Evolutionary conservation across 2,113 vertebrate species (phyloP), one percentile per base, ranked within the genome.

Genomic region (Caloenas nicobarica): DNA sequence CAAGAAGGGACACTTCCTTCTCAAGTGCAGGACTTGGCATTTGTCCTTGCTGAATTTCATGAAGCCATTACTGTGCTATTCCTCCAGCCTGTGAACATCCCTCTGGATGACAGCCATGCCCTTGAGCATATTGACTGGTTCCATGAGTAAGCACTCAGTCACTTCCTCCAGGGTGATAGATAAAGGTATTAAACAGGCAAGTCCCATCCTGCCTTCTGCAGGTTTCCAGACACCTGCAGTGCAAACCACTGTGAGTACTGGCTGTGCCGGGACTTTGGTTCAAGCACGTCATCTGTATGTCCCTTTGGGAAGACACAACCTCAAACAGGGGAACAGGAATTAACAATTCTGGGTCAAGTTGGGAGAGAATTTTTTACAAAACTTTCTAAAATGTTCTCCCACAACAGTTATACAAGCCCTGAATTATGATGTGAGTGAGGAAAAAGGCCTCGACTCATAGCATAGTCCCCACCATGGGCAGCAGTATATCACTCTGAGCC

Each of bases 251-350:
- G 16, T 7, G 10, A 44, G 7, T 28, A 14, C 57, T 86, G 61
- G 23, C 36, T 58, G 46, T 9, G 0, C 23, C 44, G 26, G 12
- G 29, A 61, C 31, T 26, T 65, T 3, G 13, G 3, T 56, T 69
- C 40, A 33, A 10, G n/a, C 16, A 4, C 0, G 1, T 53, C 53
- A 64, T 26, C 48, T 48, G 16, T 17, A 12, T 9, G 3, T 36
- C 13, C 65, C 34, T 44, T 82, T 28, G 34, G 33, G 54, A 73
- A 76, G 21, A 36, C 21, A 61, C 5, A 57, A 11, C 22, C 33
- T 69, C 72, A 65, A 42, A 60, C 17, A 61, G 5, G 38, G 29
- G 26, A 77, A 76, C 15, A 21, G 13, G 17, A 64, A 54, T 70
- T 38, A n/a, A 72, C 10, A 61, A 7, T 72, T 86, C 50, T 62